Conservation (phyloP, 2,113 vertebrate species). For the Planiliza haematocheilus region DNA sequence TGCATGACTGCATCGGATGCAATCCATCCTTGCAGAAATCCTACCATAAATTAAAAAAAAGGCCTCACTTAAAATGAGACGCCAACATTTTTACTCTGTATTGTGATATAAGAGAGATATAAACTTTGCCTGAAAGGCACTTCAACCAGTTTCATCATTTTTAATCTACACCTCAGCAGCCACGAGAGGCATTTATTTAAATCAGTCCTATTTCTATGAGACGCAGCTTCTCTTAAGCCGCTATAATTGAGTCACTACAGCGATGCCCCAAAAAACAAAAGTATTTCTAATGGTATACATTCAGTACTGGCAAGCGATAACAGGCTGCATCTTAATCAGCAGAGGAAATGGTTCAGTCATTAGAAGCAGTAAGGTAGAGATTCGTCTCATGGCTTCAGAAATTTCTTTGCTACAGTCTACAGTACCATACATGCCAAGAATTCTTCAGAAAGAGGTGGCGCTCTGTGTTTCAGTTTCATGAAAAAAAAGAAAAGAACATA, state of each 20-base stretch:
- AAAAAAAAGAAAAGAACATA: not conserved
- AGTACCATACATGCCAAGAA: not conserved
- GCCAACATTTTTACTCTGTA: not conserved
- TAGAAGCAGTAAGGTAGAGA: constrained; percentile 5
- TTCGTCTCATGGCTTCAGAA: not conserved
- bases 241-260: not conserved
- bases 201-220: constrained; percentile 4
- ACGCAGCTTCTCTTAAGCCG: not conserved
- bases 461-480: not conserved
- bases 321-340: not conserved
- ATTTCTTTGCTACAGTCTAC: constrained; percentile 5
- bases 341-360: constrained; percentile 2
- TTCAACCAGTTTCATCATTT: constrained; percentile 4
- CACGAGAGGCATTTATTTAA: constrained; percentile 1
- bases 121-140: not conserved
- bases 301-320: constrained; percentile 35
- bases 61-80: not conserved
- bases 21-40: not conserved
- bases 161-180: constrained; percentile 10
- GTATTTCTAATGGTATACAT: constrained; percentile 49
- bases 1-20: not conserved
- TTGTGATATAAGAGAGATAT: not conserved
- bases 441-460: not conserved
- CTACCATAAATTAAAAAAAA: not conserved
- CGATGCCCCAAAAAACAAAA: constrained; percentile 2